Evolutionary conservation across 2,888 invertebrate genomes (phyloP), one percentile per base, ranked within the genome.

Genomic region (Heliconius charithonia): DNA sequence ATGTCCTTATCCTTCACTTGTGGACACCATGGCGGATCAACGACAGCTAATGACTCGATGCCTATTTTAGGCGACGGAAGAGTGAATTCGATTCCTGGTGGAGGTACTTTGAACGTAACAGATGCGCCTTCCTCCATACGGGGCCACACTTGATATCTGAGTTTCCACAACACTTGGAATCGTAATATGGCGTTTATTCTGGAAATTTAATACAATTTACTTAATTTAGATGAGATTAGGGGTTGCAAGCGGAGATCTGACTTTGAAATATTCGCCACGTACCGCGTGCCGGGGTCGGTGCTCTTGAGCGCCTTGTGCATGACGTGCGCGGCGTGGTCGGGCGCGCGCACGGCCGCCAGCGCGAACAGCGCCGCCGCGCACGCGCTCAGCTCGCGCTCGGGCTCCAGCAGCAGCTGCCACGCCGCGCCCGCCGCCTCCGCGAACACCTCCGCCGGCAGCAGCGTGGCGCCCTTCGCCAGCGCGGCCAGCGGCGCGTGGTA

Each of bases 11-110:
- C 99, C 92, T 99, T 99, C 79, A 98, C 98, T 88, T 98, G 98
- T 2, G 99, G 98, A 96, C 98, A 98, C 99, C 99, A 99, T 0
- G 99, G 99, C 19, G 99, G 99, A 95, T 99, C 99, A 0, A 99
- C 98, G 0, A 99, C 98, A 0, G 98, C 98, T 80, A 98, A 93
- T 51, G 98, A 98, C 91, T 98, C 99, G 65, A 99, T 98, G 4
- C 99, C 99, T 83, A 99, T 99, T 90, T 99, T 99, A 0, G 99
- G 99, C 0, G 99, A 99, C 0, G 99, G 99, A 74, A 99, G 94
- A 0, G 99, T 99, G 89, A 99, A 99, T 89, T 99, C 99, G 81
- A 99, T 99, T 29, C 99, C 98, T 0, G 99, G 99, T 0, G 99
- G 99, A 0, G 99, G 99, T 3, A 99, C 99, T 95, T 99, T 99